These are phyloP conservation scores for Leuctra nigra DNA, from an alignment of 2,888 invertebrate genomes.

Conservation along the genomic window DNA sequence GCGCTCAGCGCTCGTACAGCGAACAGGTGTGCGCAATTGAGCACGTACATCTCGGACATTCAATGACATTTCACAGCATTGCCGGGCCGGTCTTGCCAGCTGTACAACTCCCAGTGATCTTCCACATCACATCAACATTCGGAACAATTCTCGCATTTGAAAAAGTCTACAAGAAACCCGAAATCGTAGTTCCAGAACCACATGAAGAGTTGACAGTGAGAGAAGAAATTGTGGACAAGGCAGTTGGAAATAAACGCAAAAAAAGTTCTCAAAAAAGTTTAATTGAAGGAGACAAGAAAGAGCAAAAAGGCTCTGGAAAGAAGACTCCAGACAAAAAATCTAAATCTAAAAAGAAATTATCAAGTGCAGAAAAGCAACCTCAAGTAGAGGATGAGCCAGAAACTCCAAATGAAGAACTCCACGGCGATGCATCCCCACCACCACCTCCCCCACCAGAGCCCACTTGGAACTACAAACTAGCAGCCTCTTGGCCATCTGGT, in stretches of 20 bases:
- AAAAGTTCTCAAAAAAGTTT: background rate
- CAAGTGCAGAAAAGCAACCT: background rate
- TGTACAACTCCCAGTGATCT: conserved; percentile 25
- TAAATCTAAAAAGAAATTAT: conserved; percentile 10
- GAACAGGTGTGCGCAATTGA: conserved; percentile 30
- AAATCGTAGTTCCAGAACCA: background rate
- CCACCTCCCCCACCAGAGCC: background rate
- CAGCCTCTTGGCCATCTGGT: conserved; percentile 35
- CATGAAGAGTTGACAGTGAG: background rate
- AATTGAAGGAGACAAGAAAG: background rate
- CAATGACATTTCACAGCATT: conserved; percentile 31
- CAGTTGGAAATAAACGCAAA: background rate
- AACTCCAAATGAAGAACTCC: background rate
- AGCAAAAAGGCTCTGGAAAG: background rate
- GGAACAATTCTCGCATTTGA: conserved; percentile 35
- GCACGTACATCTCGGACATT: conserved; percentile 29
- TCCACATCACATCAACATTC: conserved; percentile 34
- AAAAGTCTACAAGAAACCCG: conserved; percentile 14
- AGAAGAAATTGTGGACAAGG: background rate
- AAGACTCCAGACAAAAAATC: background rate
- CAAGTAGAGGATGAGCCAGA: background rate
- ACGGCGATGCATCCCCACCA: background rate
- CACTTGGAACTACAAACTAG: conserved; percentile 29
- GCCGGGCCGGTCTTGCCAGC: conserved; percentile 14
- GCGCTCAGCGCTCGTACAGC: conserved; percentile 34